These are phyloP conservation scores for Drosophila nasuta DNA, from an alignment of 1,140 invertebrate genomes.

Conservation along the genomic window DNA sequence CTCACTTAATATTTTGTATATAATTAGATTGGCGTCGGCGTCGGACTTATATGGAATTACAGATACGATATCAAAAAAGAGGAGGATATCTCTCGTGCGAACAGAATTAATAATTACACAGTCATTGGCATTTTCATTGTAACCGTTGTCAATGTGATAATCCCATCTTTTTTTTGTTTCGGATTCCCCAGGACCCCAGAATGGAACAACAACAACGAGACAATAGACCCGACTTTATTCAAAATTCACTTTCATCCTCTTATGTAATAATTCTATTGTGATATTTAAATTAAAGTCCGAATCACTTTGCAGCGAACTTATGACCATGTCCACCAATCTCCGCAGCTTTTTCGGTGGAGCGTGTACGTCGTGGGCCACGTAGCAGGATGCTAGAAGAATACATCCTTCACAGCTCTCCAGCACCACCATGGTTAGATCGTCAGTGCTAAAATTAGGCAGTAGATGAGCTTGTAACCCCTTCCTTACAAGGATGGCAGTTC, in stretches of 20 bases:
- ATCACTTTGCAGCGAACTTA: slow-evolving; percentile 2
- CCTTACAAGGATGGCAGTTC: too few species aligned
- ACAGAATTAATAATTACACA: slow-evolving; percentile 93
- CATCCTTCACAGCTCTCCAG: too few species aligned
- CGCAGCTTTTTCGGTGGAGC: too few species aligned
- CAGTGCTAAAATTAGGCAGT: too few species aligned
- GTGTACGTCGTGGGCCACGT: too few species aligned
- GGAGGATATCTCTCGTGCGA: slow-evolving; percentile 90
- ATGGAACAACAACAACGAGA: too few species aligned
- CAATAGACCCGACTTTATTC: slow-evolving; percentile 13
- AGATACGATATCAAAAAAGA: slow-evolving; percentile 91
- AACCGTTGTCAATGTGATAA: slow-evolving; percentile 93
- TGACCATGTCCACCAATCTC: too few species aligned
- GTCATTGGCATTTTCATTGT: slow-evolving; percentile 93
- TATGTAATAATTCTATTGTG: slow-evolving; percentile 48
- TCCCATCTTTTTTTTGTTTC: slow-evolving; percentile 93
- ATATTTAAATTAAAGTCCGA: slow-evolving; percentile 54
- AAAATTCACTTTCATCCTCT: slow-evolving; percentile 43
- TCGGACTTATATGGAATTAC: slow-evolving; percentile 93
- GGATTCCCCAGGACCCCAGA: slow-evolving; percentile 39
- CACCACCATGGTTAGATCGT: too few species aligned
- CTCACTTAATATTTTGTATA: slow-evolving; percentile 3
- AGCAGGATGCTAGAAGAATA: too few species aligned
- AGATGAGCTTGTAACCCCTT: too few species aligned
- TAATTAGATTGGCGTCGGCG: slow-evolving; percentile 92